Conservation (phyloP, 2,113 vertebrate genomes). For the Ivindomyrus marchei region DNA sequence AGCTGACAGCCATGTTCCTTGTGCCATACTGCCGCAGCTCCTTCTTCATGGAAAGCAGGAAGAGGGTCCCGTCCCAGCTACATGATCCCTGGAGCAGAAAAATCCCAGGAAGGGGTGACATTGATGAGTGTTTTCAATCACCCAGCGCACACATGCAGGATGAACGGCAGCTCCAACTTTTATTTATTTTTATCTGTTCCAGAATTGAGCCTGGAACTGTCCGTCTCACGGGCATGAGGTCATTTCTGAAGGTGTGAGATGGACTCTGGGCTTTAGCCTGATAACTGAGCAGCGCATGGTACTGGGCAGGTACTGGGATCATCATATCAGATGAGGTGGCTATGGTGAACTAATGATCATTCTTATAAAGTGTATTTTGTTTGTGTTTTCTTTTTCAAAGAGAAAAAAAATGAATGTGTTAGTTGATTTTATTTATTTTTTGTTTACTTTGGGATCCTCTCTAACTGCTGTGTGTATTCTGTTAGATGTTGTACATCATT, state of each 20-base stretch:
- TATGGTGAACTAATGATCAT: background rate
- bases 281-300: background rate
- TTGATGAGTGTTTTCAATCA: background rate
- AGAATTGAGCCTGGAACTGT: background rate
- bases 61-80: background rate
- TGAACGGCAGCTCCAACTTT: background rate
- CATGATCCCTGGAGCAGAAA: background rate
- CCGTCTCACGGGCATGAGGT: background rate
- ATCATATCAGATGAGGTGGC: background rate
- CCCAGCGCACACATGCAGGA: background rate
- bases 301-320: background rate
- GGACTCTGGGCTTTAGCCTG: background rate
- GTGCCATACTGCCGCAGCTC: background rate
- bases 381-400: slow-evolving; percentile 14
- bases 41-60: background rate
- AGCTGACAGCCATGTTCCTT: background rate
- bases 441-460: background rate
- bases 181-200: background rate
- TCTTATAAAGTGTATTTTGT: background rate
- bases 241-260: background rate
- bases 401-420: background rate
- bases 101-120: background rate
- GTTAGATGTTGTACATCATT: slow-evolving; percentile 47
- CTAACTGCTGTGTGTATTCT: slow-evolving; percentile 47
- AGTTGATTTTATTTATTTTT: slow-evolving; percentile 10